Conservation (phyloP, 2,888 invertebrate genomes). For the Caenorhabditis wallacei region DNA sequence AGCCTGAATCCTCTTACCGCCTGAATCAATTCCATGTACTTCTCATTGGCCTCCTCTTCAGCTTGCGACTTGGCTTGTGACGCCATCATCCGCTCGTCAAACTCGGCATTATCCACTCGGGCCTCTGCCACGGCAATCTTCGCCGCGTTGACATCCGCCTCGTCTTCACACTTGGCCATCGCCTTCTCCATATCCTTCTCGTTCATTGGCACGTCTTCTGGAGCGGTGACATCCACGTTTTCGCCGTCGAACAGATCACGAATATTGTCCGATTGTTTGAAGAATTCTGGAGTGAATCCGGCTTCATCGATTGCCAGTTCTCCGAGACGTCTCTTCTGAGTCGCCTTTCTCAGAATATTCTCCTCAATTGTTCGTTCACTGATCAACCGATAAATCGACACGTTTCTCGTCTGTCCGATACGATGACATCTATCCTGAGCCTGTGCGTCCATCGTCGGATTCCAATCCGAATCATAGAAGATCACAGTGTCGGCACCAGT, state of each 20-base stretch:
- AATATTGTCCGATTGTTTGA: conserved; percentile 86
- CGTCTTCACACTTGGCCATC: conserved; percentile 81
- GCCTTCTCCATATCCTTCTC: conserved; percentile 77
- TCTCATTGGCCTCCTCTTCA: conserved; percentile 72
- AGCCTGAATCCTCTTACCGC: neutral
- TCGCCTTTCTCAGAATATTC: conserved; percentile 98
- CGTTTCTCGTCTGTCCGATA: conserved; percentile 99
- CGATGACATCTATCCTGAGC: conserved; percentile 92
- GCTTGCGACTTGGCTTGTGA: conserved; percentile 22
- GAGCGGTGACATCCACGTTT: conserved; percentile 70
- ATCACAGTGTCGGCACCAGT: conserved; percentile 99
- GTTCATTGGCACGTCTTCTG: conserved; percentile 66
- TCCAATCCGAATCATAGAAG: conserved; percentile 93
- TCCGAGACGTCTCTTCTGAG: conserved; percentile 95
- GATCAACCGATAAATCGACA: conserved; percentile 96
- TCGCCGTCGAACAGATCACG: conserved; percentile 81
- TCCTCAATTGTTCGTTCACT: conserved; percentile 98
- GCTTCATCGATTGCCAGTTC: conserved; percentile 99
- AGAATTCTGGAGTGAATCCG: conserved; percentile 97
- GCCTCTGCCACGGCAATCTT: conserved; percentile 77
- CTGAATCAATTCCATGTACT: conserved; percentile 70
- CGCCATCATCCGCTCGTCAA: conserved; percentile 64
- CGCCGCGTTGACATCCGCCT: conserved; percentile 81
- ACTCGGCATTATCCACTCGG: conserved; percentile 72
- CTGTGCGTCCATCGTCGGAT: conserved; percentile 98